Base-by-base conservation (phyloP, 2,797 vertebrate genomes). In the Otolemur crassicaudatus region DNA sequence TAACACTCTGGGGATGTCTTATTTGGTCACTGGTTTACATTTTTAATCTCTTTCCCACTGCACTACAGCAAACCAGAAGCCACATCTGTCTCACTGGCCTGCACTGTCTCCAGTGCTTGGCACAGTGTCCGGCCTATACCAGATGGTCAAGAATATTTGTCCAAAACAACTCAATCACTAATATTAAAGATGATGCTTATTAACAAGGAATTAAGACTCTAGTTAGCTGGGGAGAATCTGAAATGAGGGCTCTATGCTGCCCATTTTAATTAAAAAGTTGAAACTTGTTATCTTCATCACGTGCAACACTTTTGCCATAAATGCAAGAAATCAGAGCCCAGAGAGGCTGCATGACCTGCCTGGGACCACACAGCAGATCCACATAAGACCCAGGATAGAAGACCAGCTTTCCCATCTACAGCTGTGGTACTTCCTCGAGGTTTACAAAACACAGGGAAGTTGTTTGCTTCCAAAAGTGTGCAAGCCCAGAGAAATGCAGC, bases 31-130 rank as follows among this genome's bases (percentile, higher is more conserved):
- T 17, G 10, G 79, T 43, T 75, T 10, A 20, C 1, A 2, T 14
- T 56, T 67, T 25, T 20, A 0, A 25, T 56, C 53, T 49, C 27
- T 46, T 46, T 4, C 37, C 14, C 49, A 0, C 12, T 10, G 12
- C 1, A 7, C 34, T 10, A 23, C 2, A 40, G 63, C 0, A 0
- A 61, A 65, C 13, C 4, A 49, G 5, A 1, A 2, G 56, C 49
- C 65, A 9, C 4, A 0, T 20, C 19, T 3, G n/a, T 27, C 61
- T 27, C 4, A 0, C 5, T 29, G 8, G 1, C 34, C 60, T 63
- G 43, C 4, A 0, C 63, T 5, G 29, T 58, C n/a, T n/a, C 84
- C 60, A 20, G 8, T 12, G 2, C 43, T 58, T 58, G 53, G 40
- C 31, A 0, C 2, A 46, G 56, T 16, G 60, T 6, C n/a, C 0